Percentiles rank a stretch among this genome's conserved stretches.
phyloP scores from a whole-genome alignment of 2,888 invertebrate species.

The Hirudinaria manillensis region DNA sequence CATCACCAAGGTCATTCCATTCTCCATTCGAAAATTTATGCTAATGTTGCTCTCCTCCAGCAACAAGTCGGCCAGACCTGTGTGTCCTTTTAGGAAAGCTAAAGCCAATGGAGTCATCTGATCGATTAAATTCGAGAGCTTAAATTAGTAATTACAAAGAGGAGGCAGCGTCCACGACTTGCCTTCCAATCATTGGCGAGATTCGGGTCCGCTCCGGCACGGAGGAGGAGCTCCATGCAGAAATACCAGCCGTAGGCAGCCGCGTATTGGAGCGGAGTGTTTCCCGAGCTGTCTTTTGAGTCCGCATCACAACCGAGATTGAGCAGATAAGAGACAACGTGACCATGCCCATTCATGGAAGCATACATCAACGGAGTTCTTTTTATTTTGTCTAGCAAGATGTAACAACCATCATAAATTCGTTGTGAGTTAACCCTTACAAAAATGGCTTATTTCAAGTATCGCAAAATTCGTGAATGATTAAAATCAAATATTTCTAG shows the following conservation, averaged over 20 bases:
- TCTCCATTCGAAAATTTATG: constrained; percentile 48
- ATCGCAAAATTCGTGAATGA: too few species aligned
- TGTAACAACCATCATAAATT: background rate
- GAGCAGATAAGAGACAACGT: constrained; percentile 56
- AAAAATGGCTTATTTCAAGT: background rate
- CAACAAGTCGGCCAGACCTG: constrained; percentile 55
- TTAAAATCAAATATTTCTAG: constrained; percentile 36
- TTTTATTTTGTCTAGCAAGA: constrained; percentile 54
- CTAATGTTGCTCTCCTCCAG: constrained; percentile 52
- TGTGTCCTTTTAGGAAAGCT: constrained; percentile 57
- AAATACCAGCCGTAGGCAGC: constrained; percentile 60
- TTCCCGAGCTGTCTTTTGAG: constrained; percentile 56
- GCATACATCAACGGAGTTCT: constrained; percentile 58
- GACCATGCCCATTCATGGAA: constrained; percentile 57
- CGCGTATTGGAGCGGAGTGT: constrained; percentile 58
- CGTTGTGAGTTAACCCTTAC: background rate
- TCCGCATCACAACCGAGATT: constrained; percentile 55
- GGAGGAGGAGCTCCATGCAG: constrained; percentile 55
- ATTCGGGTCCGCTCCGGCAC: constrained; percentile 52
- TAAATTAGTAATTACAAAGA: background rate
- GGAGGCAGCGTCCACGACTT: constrained; percentile 13
- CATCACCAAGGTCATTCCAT: constrained; percentile 54
- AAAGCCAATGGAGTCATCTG: constrained; percentile 57
- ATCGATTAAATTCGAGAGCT: background rate
- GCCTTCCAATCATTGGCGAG: constrained; percentile 56